Conservation (phyloP, 1,140 invertebrate genomes). For the Brachionus koreanus region DNA sequence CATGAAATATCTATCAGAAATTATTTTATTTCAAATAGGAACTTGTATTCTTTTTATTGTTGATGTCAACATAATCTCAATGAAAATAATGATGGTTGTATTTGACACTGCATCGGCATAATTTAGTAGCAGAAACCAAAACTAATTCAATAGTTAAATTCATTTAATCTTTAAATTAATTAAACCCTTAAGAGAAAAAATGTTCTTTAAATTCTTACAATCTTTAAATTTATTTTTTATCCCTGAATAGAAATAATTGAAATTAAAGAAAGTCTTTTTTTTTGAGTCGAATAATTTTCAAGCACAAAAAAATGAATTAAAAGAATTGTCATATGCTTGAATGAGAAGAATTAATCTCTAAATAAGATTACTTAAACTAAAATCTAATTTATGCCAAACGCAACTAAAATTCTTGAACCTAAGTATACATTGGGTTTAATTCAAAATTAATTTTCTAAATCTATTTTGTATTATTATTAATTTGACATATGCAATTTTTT, state of each 20-base stretch:
- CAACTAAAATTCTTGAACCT: neutral
- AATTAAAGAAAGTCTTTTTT: neutral
- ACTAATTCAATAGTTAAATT: too few species aligned
- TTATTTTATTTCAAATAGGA: too few species aligned
- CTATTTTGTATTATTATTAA: conserved; percentile 1
- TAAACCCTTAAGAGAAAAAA: neutral
- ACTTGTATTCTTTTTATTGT: too few species aligned
- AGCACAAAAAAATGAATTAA: neutral
- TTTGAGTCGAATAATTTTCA: neutral
- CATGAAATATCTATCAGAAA: neutral
- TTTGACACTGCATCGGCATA: too few species aligned
- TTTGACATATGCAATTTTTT: neutral
- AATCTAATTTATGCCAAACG: conserved; percentile 7
- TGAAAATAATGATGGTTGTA: neutral
- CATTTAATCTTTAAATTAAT: too few species aligned
- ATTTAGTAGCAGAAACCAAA: too few species aligned
- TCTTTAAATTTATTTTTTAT: neutral
- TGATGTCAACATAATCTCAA: neutral
- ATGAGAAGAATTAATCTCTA: neutral
- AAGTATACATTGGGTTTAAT: neutral
- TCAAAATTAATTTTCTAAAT: neutral
- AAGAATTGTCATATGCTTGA: neutral
- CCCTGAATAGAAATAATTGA: neutral
- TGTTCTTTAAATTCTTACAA: too few species aligned
- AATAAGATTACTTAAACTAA: neutral